phyloP scores from a whole-genome alignment of 2,797 vertebrate species.

The Falco peregrinus region DNA sequence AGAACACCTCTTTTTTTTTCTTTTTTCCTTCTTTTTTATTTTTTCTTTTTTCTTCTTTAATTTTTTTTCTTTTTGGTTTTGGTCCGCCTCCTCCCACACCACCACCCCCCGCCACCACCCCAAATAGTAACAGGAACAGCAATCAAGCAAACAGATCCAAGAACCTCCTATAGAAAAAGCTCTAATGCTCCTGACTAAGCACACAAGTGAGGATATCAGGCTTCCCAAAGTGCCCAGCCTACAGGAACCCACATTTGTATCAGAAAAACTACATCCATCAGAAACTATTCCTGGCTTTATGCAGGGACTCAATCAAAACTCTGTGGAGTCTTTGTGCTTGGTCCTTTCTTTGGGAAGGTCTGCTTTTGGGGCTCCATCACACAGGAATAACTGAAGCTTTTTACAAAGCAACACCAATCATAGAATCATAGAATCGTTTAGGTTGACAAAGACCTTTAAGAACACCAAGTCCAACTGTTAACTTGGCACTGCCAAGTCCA shows the following conservation, averaged over 20 bases:
- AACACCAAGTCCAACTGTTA: too few species aligned
- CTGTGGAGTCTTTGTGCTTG: neutral
- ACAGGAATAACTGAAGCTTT: neutral
- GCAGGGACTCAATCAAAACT: neutral
- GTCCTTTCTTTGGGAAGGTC: neutral
- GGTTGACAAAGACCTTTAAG: neutral
- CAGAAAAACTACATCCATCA: neutral
- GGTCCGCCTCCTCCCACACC: too few species aligned
- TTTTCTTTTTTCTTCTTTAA: neutral
- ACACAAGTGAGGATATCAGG: neutral
- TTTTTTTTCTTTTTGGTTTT: neutral
- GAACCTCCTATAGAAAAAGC: neutral
- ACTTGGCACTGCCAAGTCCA: neutral
- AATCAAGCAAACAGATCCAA: neutral
- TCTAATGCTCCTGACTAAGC: neutral
- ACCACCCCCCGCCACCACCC: neutral
- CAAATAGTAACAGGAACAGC: neutral
- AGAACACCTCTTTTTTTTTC: rapidly evolving
- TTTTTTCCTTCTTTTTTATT: neutral
- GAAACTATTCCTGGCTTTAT: neutral
- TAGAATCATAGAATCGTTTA: neutral
- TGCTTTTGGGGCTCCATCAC: neutral
- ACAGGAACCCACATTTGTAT: neutral
- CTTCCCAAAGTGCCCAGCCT: neutral
- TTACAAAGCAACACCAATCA: neutral